These are phyloP conservation scores for Boleophthalmus pectinirostris DNA, from an alignment of 2,113 vertebrate genomes.

Conservation along the genomic window DNA sequence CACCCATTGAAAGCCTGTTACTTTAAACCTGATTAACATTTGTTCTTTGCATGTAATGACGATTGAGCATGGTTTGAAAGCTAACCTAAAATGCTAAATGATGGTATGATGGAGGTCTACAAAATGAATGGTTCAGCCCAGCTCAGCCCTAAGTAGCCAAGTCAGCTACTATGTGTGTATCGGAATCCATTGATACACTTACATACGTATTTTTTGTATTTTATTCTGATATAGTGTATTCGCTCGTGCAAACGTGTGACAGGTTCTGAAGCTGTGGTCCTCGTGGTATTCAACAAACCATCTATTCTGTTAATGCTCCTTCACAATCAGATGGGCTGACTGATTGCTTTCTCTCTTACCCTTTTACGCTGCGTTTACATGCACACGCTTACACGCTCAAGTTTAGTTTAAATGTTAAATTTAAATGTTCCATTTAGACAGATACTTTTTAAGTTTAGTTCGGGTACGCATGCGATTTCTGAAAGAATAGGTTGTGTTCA, in stretches of 20 bases:
- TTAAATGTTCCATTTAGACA: too few relatives aligned
- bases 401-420: neutral
- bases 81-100: conserved; percentile 18
- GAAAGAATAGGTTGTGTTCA: neutral
- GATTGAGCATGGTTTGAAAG: conserved; percentile 56
- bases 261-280: conserved; percentile 63
- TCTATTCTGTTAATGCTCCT: conserved; percentile 43
- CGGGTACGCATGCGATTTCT: neutral
- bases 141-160: conserved; percentile 5
- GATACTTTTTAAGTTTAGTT: neutral
- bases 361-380: conserved; percentile 57
- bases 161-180: neutral
- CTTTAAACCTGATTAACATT: conserved; percentile 54
- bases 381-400: conserved; percentile 37
- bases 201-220: neutral
- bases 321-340: conserved; percentile 56
- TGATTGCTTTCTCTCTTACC: conserved; percentile 59
- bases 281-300: conserved; percentile 52
- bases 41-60: conserved; percentile 60
- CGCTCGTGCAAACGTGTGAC: conserved; percentile 25
- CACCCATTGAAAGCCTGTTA: conserved; percentile 48
- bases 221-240: conserved; percentile 7
- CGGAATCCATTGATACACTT: neutral
- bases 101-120: conserved; percentile 12
- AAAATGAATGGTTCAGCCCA: neutral